These are phyloP conservation scores for Lerema accius DNA, from an alignment of 1,140 invertebrate genomes.

Conservation along the genomic window DNA sequence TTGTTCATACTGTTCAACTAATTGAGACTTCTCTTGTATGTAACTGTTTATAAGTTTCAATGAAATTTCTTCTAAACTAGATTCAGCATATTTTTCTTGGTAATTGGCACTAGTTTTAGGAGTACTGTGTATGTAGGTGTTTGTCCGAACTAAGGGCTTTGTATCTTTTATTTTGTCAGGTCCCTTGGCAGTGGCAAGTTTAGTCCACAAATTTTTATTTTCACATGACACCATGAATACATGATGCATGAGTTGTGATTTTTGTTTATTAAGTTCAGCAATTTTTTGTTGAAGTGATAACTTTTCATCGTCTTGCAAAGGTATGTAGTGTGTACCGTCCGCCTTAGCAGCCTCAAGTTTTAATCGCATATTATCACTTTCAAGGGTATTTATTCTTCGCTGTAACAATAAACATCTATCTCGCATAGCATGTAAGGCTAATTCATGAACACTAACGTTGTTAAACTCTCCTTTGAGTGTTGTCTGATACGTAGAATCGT, in stretches of 20 bases:
- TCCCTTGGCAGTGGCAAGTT: constrained; percentile 84
- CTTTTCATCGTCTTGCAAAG: constrained; percentile 75
- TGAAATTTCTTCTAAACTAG: constrained; percentile 90
- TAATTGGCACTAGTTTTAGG: constrained; percentile 80
- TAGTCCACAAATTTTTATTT: constrained; percentile 90
- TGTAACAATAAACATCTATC: constrained; percentile 90
- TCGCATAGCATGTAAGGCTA: constrained; percentile 90
- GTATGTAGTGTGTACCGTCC: constrained; percentile 53
- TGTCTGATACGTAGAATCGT: constrained; percentile 71
- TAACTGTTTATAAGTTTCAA: constrained; percentile 87
- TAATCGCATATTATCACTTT: constrained; percentile 89
- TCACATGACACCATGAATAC: constrained; percentile 91
- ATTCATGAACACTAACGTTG: constrained; percentile 85
- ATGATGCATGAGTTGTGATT: constrained; percentile 88
- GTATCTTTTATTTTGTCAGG: constrained; percentile 77
- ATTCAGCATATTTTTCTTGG: constrained; percentile 82
- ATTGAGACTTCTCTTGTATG: constrained; percentile 86
- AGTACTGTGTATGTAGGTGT: constrained; percentile 85
- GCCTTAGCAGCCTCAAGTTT: constrained; percentile 81
- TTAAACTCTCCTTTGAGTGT: constrained; percentile 68
- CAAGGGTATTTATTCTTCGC: constrained; percentile 85
- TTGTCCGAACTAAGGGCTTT: constrained; percentile 82
- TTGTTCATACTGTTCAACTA: constrained; percentile 86
- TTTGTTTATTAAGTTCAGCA: constrained; percentile 87
- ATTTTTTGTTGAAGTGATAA: constrained; percentile 83